Evolutionary conservation across 2,888 invertebrate species (phyloP).

Genomic region (Drosophila macrospina): DNA sequence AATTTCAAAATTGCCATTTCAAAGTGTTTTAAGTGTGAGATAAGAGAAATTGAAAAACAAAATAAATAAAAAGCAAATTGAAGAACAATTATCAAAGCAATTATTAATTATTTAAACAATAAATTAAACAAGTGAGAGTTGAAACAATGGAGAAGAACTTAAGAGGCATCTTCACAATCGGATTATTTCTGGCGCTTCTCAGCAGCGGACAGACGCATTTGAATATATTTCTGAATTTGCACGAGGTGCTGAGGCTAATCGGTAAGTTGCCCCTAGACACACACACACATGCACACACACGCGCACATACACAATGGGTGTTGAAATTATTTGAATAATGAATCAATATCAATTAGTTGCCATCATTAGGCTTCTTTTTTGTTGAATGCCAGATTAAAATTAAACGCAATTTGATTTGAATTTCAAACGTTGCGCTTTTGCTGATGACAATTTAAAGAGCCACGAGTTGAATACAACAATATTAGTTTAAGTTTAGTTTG

Average conservation of each 20-base stretch:
- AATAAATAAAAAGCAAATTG: not conserved
- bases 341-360: slow-evolving; percentile 49
- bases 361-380: slow-evolving; percentile 13
- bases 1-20: slow-evolving; percentile 21
- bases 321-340: slow-evolving; percentile 25
- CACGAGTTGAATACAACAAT: slow-evolving; percentile 3
- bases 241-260: slow-evolving; percentile 83
- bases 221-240: slow-evolving; percentile 83
- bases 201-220: slow-evolving; percentile 79
- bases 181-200: slow-evolving; percentile 82
- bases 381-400: slow-evolving; percentile 16
- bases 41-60: not conserved
- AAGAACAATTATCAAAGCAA: slow-evolving; percentile 36
- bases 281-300: not conserved
- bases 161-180: slow-evolving; percentile 72
- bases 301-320: not conserved
- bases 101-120: slow-evolving; percentile 37
- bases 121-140: slow-evolving; percentile 21
- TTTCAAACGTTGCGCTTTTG: not conserved
- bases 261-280: slow-evolving; percentile 72
- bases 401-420: slow-evolving; percentile 32
- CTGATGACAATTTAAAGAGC: slow-evolving; percentile 9
- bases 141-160: slow-evolving; percentile 66
- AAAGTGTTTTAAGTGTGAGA: slow-evolving; percentile 18
- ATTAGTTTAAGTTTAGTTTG: slow-evolving; percentile 1